Conservation (phyloP, 2,113 vertebrate species). For the Gallinago media region DNA sequence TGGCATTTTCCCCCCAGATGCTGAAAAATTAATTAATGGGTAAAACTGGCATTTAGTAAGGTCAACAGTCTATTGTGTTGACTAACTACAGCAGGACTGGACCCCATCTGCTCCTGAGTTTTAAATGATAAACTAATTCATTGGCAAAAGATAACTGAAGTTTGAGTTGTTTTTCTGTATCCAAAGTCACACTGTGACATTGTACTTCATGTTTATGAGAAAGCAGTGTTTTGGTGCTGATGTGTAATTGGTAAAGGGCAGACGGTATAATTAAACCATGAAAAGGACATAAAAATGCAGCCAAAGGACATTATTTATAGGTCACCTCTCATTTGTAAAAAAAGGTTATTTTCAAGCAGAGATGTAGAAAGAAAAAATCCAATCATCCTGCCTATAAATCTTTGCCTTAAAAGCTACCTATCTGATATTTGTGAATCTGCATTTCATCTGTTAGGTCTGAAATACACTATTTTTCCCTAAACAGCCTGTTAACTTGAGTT, state of each 20-base stretch:
- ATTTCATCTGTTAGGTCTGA: neutral
- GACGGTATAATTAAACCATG: neutral
- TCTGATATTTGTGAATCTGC: neutral
- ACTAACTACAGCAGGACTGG: neutral
- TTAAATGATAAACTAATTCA: neutral
- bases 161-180: neutral
- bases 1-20: neutral
- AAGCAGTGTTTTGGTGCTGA: neutral
- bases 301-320: conserved; percentile 7
- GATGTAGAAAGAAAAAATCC: neutral
- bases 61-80: neutral
- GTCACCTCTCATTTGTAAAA: neutral
- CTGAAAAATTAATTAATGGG: neutral
- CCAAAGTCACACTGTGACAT: neutral
- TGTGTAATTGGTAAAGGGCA: neutral
- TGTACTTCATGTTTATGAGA: neutral
- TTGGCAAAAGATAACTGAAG: neutral
- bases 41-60: neutral
- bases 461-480: neutral
- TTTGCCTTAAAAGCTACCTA: neutral
- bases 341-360: conserved; percentile 28
- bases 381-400: conserved; percentile 29
- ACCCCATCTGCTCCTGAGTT: neutral
- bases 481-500: neutral
- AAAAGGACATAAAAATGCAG: neutral